Conservation (phyloP, 2,888 invertebrate genomes). For the Azorinus chamasolen region DNA sequence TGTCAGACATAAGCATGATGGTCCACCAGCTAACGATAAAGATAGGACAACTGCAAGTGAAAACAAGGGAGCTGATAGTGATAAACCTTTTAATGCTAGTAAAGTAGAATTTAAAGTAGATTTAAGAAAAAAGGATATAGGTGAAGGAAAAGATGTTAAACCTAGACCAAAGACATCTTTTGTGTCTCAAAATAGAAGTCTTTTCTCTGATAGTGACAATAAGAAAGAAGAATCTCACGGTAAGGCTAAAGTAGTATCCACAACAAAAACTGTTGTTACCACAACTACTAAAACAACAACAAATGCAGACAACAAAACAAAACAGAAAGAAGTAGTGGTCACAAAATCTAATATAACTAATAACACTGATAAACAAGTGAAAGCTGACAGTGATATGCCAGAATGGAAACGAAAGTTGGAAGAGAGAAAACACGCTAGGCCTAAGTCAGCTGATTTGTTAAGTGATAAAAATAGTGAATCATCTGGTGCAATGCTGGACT, state of each 20-base stretch:
- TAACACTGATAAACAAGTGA: conserved; percentile 1
- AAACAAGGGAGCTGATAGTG: conserved; percentile 3
- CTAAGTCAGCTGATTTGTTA: conserved; percentile 69
- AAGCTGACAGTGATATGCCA: conserved; percentile 57
- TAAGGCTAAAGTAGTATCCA: conserved; percentile 29
- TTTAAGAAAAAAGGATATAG: background rate
- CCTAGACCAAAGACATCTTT: conserved; percentile 60
- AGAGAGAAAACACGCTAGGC: conserved; percentile 54
- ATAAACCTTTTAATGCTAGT: background rate
- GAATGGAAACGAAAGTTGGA: conserved; percentile 70
- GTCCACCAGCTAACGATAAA: background rate
- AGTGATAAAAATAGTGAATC: conserved; percentile 44
- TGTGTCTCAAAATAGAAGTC: conserved; percentile 45
- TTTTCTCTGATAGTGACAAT: conserved; percentile 28
- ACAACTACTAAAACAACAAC: conserved; percentile 35
- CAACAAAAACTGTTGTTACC: conserved; percentile 40
- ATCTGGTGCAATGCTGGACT: conserved; percentile 65
- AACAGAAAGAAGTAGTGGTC: conserved; percentile 26
- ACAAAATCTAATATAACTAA: conserved; percentile 34
- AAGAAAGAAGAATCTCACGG: conserved; percentile 27
- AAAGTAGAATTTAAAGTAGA: conserved; percentile 8
- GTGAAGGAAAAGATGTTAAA: conserved; percentile 17
- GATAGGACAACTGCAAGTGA: background rate
- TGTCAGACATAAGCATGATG: conserved; percentile 66
- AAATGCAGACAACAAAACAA: conserved; percentile 23